Evolutionary conservation across 2,797 vertebrate genomes (phyloP).

Genomic region (Tragelaphus oryx): DNA sequence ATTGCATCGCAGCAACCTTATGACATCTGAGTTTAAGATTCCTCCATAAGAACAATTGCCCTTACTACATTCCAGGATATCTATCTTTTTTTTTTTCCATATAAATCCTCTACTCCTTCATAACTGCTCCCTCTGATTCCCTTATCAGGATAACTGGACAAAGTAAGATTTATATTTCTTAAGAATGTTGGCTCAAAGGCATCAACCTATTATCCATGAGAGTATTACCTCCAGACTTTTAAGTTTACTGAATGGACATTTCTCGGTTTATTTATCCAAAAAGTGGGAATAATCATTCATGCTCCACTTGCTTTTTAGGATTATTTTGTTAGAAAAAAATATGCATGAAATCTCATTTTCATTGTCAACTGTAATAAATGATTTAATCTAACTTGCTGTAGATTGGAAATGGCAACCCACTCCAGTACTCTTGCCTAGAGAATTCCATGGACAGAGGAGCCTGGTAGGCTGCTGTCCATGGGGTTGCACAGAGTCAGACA

Average conservation of each 20-base stretch:
- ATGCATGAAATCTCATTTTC: background rate
- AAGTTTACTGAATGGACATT: background rate
- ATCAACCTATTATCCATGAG: background rate
- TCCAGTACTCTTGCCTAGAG: background rate
- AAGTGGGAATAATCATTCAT: background rate
- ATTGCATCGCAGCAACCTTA: background rate
- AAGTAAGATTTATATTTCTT: conserved; percentile 17
- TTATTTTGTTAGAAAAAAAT: conserved; percentile 23
- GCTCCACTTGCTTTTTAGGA: background rate
- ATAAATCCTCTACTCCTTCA: background rate
- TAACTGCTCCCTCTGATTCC: background rate
- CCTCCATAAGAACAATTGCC: background rate
- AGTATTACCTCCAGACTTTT: background rate
- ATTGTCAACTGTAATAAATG: background rate
- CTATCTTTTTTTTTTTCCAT: background rate
- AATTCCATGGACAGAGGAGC: background rate
- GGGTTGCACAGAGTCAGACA: background rate
- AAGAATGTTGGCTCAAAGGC: background rate
- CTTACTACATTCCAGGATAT: background rate
- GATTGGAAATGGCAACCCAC: background rate
- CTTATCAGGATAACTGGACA: background rate
- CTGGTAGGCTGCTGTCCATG: background rate
- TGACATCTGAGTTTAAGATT: background rate
- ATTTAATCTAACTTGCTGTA: background rate
- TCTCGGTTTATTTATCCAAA: background rate